Evolutionary conservation across 2,888 invertebrate genomes (phyloP).

Genomic region (Eulithis testata): DNA sequence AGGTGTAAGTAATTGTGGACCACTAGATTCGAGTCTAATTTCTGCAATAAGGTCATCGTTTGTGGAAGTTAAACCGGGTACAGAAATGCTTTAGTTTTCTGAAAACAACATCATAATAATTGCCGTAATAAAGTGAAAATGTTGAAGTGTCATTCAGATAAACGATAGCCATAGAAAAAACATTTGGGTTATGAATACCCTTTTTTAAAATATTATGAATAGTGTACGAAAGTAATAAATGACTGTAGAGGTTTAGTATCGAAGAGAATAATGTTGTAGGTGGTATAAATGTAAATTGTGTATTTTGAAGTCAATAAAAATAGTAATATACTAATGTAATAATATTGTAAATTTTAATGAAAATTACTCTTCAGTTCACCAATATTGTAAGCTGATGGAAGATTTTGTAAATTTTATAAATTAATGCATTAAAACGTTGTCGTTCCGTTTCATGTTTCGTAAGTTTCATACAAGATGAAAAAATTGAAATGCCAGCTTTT

Average conservation of each 20-base stretch:
- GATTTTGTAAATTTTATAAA: conserved; percentile 15
- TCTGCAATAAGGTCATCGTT: conserved; percentile 43
- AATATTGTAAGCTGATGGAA: background rate
- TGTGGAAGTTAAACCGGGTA: conserved; percentile 28
- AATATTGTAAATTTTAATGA: background rate
- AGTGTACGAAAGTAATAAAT: background rate
- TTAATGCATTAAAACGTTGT: background rate
- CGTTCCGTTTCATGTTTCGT: background rate
- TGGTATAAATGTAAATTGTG: conserved; percentile 15
- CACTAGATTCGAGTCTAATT: conserved; percentile 69
- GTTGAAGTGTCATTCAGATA: no score
- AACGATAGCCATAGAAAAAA: no score
- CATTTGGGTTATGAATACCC: no score
- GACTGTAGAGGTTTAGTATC: conserved; percentile 17
- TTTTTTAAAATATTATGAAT: conserved; percentile 1
- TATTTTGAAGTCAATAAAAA: conserved; percentile 22
- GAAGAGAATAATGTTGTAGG: conserved; percentile 7
- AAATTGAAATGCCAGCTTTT: no score
- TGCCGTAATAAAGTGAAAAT: no score
- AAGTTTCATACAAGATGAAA: background rate
- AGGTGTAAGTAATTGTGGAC: conserved; percentile 65
- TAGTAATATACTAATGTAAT: background rate
- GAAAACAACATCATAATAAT: no score
- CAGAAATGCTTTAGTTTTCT: background rate
- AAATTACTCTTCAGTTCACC: conserved; percentile 2